Evolutionary conservation across 2,888 invertebrate genomes (phyloP).

Genomic region (Machimus atricapillus): DNA sequence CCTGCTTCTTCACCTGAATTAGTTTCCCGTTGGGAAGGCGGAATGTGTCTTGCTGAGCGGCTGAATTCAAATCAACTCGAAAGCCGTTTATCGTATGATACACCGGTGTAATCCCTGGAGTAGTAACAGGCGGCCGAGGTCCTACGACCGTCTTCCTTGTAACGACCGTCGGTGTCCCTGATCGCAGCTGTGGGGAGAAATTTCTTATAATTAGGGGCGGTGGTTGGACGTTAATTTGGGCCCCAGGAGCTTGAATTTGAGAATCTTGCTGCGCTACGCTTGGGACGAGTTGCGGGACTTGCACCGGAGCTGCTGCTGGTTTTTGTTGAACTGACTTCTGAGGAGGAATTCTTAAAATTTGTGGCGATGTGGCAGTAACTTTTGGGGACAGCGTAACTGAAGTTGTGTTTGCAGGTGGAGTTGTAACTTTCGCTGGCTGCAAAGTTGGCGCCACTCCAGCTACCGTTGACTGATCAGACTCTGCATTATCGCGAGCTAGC

Average conservation of each 20-base stretch:
- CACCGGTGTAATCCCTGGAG: conserved; percentile 53
- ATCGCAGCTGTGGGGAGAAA: conserved; percentile 55
- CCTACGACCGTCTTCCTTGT: conserved; percentile 42
- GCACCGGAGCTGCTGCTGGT: not conserved
- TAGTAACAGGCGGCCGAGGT: conserved; percentile 46
- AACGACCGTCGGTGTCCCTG: conserved; percentile 46
- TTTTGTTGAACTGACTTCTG: not conserved
- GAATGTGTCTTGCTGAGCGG: conserved; percentile 61
- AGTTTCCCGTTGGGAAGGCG: conserved; percentile 61
- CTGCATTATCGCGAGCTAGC: conserved; percentile 55
- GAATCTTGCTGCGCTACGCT: not conserved
- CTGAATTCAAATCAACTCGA: conserved; percentile 62
- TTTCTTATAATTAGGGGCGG: conserved; percentile 58
- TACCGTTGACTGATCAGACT: conserved; percentile 51
- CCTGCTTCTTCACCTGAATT: conserved; percentile 61
- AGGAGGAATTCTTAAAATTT: not conserved
- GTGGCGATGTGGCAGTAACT: not conserved
- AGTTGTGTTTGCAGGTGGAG: not conserved
- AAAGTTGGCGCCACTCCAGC: conserved; percentile 49
- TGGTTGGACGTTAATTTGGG: conserved; percentile 46
- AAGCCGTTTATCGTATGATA: conserved; percentile 62
- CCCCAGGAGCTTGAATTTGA: not conserved
- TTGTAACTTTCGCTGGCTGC: not conserved
- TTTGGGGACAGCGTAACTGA: not conserved
- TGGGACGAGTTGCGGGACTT: not conserved